phyloP scores from a whole-genome alignment of 92 coral and sea anemone species.

The Paramuricea clavata region DNA sequence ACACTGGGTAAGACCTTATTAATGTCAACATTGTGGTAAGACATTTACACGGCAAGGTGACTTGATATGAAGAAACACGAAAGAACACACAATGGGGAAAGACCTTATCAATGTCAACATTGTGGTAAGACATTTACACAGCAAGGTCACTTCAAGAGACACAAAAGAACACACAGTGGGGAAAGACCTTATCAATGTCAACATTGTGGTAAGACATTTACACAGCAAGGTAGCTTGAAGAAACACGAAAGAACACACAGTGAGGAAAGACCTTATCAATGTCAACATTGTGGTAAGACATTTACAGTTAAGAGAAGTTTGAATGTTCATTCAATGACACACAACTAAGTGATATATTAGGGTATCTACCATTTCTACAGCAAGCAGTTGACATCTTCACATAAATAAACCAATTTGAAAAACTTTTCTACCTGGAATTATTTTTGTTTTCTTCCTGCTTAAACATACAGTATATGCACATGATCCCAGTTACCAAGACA shows the following conservation, averaged over 20 bases:
- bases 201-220: neutral
- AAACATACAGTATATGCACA: no score
- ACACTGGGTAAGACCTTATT: neutral
- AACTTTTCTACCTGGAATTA: no score
- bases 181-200: neutral
- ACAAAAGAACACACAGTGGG: neutral
- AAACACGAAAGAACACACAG: neutral
- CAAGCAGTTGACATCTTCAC: no score
- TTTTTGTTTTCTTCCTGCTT: no score
- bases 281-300: neutral
- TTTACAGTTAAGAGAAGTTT: no score
- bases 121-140: neutral
- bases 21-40: neutral
- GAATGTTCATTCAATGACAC: neutral
- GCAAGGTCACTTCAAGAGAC: neutral
- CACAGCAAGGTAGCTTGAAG: neutral
- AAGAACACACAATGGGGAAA: neutral
- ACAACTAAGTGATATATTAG: neutral
- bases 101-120: neutral
- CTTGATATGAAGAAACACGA: neutral
- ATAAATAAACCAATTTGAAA: no score
- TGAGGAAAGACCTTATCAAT: neutral
- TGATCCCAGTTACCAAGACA: no score
- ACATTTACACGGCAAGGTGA: neutral
- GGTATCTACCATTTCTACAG: no score